Evolutionary conservation across 2,113 vertebrate genomes (phyloP).

Genomic region (Chamaea fasciata): DNA sequence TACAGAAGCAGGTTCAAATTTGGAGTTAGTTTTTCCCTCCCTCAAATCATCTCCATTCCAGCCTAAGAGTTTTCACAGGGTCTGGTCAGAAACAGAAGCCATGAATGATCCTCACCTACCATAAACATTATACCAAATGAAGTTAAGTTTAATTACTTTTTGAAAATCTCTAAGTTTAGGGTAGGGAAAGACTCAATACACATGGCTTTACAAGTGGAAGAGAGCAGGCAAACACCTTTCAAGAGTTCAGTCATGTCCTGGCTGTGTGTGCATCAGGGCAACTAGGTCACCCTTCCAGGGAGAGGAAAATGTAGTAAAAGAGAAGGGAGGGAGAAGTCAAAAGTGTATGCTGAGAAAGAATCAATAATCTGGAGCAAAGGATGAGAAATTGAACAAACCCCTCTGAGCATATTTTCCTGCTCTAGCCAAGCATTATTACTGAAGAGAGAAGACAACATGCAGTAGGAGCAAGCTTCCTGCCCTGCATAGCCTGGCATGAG

Average conservation of each 20-base stretch:
- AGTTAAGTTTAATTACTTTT: background rate
- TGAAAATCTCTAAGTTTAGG: background rate
- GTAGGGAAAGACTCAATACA: background rate
- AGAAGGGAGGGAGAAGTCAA: background rate
- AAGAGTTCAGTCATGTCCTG: background rate
- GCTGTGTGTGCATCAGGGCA: background rate
- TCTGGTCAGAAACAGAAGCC: background rate
- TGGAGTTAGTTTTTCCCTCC: background rate
- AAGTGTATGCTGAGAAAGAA: background rate
- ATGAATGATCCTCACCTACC: background rate
- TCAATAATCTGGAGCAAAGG: background rate
- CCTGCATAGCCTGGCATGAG: background rate
- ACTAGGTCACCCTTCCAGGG: background rate
- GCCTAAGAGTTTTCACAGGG: background rate
- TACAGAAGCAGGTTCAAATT: background rate
- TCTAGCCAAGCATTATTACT: background rate
- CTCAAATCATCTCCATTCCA: background rate
- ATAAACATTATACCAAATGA: background rate
- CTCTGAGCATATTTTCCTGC: background rate
- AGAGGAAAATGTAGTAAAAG: background rate
- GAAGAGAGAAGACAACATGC: background rate
- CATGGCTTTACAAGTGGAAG: background rate
- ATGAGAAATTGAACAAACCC: background rate
- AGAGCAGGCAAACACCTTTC: background rate
- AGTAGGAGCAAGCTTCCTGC: background rate